Conservation (phyloP, 1,140 invertebrate genomes). For the Drosophila burlai region DNA sequence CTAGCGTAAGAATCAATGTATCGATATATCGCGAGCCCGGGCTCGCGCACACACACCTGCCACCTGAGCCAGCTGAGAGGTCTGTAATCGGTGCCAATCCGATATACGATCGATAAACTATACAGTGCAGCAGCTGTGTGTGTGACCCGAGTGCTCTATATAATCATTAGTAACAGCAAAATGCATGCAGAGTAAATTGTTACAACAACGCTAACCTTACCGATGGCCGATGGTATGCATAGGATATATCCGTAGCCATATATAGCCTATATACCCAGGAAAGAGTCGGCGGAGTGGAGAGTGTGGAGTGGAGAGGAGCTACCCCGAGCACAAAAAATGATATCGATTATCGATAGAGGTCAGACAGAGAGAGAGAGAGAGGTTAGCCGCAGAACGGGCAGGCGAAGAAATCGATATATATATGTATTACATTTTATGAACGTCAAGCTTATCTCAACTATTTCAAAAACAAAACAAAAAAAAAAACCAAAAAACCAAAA, state of each 20-base stretch:
- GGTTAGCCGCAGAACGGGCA: conserved; percentile 20
- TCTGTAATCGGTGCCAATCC: neutral
- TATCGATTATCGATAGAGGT: conserved; percentile 20
- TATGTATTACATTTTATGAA: conserved; percentile 82
- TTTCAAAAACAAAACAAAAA: conserved; percentile 61
- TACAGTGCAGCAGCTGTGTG: conserved; percentile 12
- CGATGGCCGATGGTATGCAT: conserved; percentile 13
- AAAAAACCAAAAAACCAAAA: conserved; percentile 59
- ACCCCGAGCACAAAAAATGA: conserved; percentile 25
- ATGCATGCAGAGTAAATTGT: conserved; percentile 38
- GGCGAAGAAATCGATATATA: conserved; percentile 46
- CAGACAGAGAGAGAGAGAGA: conserved; percentile 19
- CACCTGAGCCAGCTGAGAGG: neutral
- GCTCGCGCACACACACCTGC: conserved; percentile 25
- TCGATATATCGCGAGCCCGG: conserved; percentile 42
- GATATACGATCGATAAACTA: neutral
- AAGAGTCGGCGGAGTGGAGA: conserved; percentile 9
- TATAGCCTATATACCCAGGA: conserved; percentile 16
- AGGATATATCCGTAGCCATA: conserved; percentile 12
- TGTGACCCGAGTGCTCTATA: conserved; percentile 57
- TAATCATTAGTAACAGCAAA: conserved; percentile 65
- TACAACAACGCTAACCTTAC: conserved; percentile 30
- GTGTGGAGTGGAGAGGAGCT: conserved; percentile 1
- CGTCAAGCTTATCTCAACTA: conserved; percentile 83
- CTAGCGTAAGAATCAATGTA: conserved; percentile 47